These are phyloP conservation scores for Stictonetta naevosa DNA, from an alignment of 2,113 vertebrate genomes.

Conservation along the genomic window DNA sequence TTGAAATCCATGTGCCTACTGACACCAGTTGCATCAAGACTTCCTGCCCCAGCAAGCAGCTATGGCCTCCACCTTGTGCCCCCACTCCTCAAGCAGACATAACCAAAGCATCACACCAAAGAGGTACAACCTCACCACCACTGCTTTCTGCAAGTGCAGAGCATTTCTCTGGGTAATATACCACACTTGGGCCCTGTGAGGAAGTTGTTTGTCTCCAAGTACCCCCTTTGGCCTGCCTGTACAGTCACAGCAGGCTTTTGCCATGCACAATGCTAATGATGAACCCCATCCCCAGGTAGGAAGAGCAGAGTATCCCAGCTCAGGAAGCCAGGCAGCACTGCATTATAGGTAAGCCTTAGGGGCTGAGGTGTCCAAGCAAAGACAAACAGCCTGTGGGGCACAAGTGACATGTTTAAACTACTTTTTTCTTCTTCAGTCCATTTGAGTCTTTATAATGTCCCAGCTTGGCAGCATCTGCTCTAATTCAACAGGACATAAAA, in stretches of 20 bases:
- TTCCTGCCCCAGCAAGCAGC: background rate
- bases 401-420: background rate
- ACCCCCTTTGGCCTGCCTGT: background rate
- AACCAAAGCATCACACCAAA: background rate
- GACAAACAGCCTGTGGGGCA: background rate
- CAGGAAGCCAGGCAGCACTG: background rate
- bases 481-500: background rate
- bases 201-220: background rate
- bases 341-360: background rate
- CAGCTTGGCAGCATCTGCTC: background rate
- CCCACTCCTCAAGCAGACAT: background rate
- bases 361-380: background rate
- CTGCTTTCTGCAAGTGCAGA: background rate
- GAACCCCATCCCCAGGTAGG: rapidly evolving
- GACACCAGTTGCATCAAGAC: background rate
- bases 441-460: background rate
- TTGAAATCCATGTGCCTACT: background rate
- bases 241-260: background rate
- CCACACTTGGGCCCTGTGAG: background rate
- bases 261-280: rapidly evolving
- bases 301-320: background rate
- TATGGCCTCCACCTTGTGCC: background rate
- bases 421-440: background rate
- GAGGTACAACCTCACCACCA: background rate
- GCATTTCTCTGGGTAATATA: background rate